These are phyloP conservation scores for Chrysomela aeneicollis DNA, from an alignment of 2,888 invertebrate genomes.

Conservation along the genomic window DNA sequence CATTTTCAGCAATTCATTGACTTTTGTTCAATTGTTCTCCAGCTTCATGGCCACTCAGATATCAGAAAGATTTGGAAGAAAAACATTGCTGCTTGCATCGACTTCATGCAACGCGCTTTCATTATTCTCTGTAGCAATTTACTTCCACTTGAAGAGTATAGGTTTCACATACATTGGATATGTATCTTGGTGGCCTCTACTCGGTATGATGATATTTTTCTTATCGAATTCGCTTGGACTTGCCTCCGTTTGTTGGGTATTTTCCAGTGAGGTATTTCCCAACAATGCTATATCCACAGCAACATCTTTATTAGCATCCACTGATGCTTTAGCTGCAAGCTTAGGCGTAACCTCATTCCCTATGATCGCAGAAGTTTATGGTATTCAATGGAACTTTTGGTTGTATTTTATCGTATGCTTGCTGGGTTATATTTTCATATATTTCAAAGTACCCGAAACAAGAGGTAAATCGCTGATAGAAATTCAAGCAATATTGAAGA, in stretches of 20 bases:
- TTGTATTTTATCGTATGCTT: constrained; percentile 39
- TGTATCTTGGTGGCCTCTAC: constrained; percentile 22
- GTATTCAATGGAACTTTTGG: constrained; percentile 44
- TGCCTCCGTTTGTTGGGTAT: constrained; percentile 11
- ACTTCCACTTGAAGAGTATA: constrained; percentile 20
- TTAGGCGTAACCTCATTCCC: constrained; percentile 41
- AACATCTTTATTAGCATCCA: constrained; percentile 11
- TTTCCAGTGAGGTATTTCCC: constrained; percentile 20
- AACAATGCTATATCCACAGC: constrained; percentile 17
- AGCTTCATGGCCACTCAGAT: constrained; percentile 10
- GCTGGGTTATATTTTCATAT: constrained; percentile 41
- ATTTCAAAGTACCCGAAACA: constrained; percentile 44
- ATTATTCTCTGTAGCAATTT: constrained; percentile 16
- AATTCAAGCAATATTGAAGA: constrained; percentile 33
- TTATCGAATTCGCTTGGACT: constrained; percentile 17
- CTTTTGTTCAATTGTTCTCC: constrained; percentile 19
- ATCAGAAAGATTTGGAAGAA: constrained; percentile 25
- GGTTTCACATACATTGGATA: constrained; percentile 40
- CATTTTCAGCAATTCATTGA: neutral
- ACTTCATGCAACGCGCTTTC: constrained; percentile 3
- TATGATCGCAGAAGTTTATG: constrained; percentile 35
- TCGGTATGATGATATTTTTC: constrained; percentile 10
- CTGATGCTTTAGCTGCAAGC: neutral
- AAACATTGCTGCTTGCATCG: constrained; percentile 18
- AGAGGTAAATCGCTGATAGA: constrained; percentile 44